phyloP scores from a whole-genome alignment of 2,797 vertebrate genomes.

The Cetoscarus ocellatus region DNA sequence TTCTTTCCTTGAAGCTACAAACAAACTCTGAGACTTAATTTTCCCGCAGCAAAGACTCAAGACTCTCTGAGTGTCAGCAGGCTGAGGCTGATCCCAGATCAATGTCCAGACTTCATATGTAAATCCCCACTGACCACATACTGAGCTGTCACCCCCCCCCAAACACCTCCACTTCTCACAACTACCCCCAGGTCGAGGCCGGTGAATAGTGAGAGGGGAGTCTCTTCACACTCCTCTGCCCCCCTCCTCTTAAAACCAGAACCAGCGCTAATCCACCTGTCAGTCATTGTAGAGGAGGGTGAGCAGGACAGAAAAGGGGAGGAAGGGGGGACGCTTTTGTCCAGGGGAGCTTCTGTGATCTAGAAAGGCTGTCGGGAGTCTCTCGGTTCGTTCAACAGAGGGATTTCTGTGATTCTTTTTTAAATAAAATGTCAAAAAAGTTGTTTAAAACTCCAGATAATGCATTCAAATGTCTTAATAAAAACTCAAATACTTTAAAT shows the following conservation, averaged over 20 bases:
- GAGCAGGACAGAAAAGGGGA: background rate
- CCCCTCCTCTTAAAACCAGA: constrained; percentile 18
- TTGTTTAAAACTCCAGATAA: background rate
- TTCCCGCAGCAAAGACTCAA: constrained; percentile 1
- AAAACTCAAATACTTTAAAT: background rate
- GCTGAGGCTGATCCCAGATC: constrained; percentile 51
- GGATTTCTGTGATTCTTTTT: background rate
- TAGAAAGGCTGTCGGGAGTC: constrained; percentile 30
- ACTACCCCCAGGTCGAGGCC: constrained; percentile 52
- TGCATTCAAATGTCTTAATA: background rate
- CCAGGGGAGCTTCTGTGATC: constrained; percentile 40
- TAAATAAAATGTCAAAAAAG: background rate
- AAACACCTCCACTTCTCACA: constrained; percentile 42
- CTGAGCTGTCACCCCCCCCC: constrained; percentile 21
- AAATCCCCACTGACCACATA: constrained; percentile 71
- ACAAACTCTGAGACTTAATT: background rate
- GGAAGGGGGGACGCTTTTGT: constrained; percentile 24
- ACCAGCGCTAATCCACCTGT: constrained; percentile 70
- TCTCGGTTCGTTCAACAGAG: background rate
- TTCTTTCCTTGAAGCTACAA: background rate
- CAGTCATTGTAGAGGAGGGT: constrained; percentile 52
- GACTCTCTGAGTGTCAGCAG: constrained; percentile 26
- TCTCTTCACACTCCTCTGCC: constrained; percentile 42
- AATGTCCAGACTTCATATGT: constrained; percentile 71
- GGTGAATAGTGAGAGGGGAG: constrained; percentile 58